A percentile compares a stretch with the other conserved stretches of the same genome.
phyloP scores from a whole-genome alignment of 2,113 vertebrate species.

The Loxodonta africana region DNA sequence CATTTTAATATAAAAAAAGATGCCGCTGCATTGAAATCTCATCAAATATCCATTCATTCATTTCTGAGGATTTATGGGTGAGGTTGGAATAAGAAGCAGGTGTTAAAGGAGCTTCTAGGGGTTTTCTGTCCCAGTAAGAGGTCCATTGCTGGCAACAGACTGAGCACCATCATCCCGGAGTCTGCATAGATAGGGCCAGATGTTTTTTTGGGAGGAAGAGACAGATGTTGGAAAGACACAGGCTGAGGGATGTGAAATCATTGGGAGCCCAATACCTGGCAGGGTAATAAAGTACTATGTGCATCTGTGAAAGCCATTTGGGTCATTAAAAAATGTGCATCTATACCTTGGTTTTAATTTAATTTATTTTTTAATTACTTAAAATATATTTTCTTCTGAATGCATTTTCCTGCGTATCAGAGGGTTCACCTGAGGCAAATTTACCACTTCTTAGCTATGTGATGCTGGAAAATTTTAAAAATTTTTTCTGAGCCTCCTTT shows the following conservation, averaged over 20 bases:
- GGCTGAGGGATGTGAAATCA: fast-evolving
- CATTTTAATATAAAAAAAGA: constrained; percentile 32
- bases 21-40: background rate
- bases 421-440: background rate
- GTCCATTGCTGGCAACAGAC: background rate
- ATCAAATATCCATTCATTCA: background rate
- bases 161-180: background rate
- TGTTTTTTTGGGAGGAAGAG: background rate
- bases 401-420: background rate
- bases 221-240: fast-evolving
- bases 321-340: background rate
- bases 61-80: background rate
- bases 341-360: background rate
- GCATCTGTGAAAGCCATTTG: background rate
- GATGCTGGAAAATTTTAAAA: background rate
- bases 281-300: no score
- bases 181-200: background rate
- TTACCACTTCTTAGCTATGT: background rate
- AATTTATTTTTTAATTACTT: background rate
- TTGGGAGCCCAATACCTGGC: no score
- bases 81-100: background rate
- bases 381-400: constrained; percentile 8
- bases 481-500: background rate
- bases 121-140: background rate
- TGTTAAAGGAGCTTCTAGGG: background rate